Evolutionary conservation across 2,113 vertebrate genomes (phyloP), one percentile per base, ranked within the genome.

Genomic region (Geococcyx californianus): DNA sequence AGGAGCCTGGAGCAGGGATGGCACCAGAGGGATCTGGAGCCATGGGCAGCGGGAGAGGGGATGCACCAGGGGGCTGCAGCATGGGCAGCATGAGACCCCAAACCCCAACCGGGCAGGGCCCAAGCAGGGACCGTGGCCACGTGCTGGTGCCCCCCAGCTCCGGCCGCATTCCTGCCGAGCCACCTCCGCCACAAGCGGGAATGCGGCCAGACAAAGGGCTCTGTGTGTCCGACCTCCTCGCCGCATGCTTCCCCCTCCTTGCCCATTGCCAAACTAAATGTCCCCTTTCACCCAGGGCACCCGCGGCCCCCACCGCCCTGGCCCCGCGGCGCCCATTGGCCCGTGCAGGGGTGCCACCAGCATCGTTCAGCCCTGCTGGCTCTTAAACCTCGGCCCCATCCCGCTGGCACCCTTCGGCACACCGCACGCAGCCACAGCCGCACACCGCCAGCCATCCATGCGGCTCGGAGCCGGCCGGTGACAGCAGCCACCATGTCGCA

Each of bases 261-360:
- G 28, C n/a, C 68, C 45, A 33, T 51, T 28, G 1, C 45, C 56
- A 8, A 31, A 36, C 86, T 90, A 90, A 94, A 95, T 70, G 69
- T 28, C 45, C 79, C 89, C 86, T 87, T 96, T 93, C 62, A 79
- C 60, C 24, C 12, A 20, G 1, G 33, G 51, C 64, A 47, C 59
- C 79, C 10, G 17, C 10, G 7, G 42, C 51, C 85, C 36, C 75
- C 84, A 17, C 87, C 54, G 4, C 86, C 83, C 63, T 28, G 1
- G 54, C 92, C 76, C 81, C 91, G 89, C 17, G 6, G 63, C 64
- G 63, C 89, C 85, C 93, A 95, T 96, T 95, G 93, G 95, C 78
- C 79, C 85, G 2, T 17, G 23, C 19, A 26, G 79, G 44, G 81
- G 64, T 55, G 4, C 82, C 24, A 33, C 56, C 3, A 11, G 85